Evolutionary conservation across 2,888 invertebrate species (phyloP), one percentile per base, ranked within the genome.

Genomic region (Melanotus villosus): DNA sequence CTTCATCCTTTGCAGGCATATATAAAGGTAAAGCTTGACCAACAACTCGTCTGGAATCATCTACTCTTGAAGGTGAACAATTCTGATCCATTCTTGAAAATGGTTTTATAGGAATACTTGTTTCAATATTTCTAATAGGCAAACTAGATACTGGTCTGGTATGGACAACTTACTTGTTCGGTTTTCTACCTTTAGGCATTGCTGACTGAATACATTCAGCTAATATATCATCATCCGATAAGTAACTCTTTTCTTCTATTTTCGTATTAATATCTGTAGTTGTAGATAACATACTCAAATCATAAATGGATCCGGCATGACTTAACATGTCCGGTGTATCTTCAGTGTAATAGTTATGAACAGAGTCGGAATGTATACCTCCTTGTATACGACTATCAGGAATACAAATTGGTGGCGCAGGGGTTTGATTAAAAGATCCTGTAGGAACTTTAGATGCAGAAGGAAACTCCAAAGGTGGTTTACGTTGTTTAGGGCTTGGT

Each of bases 301-400:
- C 94, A 4, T 94, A 94, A 80, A 93, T 89, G 43, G 96, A 95
- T 59, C 95, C 95, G 1, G 93, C 93, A 66, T 93, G 93, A 4
- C 96, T 96, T 54, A 96, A 87, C 58, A 91, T 87, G 0, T 94
- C 93, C 0, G 97, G 97, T 0, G 95, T 95, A 78, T 95, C 96
- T 83, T 97, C 97, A 0, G 96, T 96, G 82, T 90, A 94, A 84
- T 95, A 97, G 16, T 92, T 91, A 52, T 88, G 89, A 66, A 93
- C 87, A 0, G 91, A 89, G 80, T 95, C 94, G 6, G 66, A 63
- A 36, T 68, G 65, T 14, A 71, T 36, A 6, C 70, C 65, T 7
- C 54, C 18, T 47, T 58, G 52, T 12, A 30, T 7, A 30, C 26
- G 54, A 19, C 10, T 34, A 32, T 68, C 41, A 7, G 45, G 14